Evolutionary conservation across 1,140 invertebrate species (phyloP).

Genomic region (Ceratitis capitata): DNA sequence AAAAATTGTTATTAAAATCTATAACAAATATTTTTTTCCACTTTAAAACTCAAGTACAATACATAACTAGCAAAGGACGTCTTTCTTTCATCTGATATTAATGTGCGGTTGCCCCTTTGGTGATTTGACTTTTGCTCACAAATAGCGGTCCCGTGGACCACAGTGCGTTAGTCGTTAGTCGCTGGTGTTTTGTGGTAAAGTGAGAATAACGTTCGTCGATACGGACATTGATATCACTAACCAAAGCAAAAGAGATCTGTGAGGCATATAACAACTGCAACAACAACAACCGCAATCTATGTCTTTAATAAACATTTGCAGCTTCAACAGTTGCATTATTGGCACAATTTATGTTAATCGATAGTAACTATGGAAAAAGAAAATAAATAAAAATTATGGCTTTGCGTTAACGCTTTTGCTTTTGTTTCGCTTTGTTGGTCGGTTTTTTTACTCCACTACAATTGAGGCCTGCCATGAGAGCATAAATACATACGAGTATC

Average conservation of each 20-base stretch:
- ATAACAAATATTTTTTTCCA: too few relatives aligned
- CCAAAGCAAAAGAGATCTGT: neutral
- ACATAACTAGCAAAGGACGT: too few relatives aligned
- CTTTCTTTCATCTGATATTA: too few relatives aligned
- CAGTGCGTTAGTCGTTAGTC: too few relatives aligned
- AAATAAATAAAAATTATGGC: neutral
- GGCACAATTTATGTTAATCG: constrained; percentile 20
- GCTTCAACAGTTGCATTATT: constrained; percentile 24
- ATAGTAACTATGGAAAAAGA: neutral
- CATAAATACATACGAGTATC: too few relatives aligned
- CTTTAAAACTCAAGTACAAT: too few relatives aligned
- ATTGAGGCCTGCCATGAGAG: too few relatives aligned
- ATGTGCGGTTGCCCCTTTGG: too few relatives aligned
- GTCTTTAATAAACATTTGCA: neutral
- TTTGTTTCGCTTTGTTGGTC: neutral
- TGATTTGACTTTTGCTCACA: too few relatives aligned
- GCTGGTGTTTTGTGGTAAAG: neutral
- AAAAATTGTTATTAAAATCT: too few relatives aligned
- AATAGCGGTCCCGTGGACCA: neutral
- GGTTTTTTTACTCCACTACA: neutral
- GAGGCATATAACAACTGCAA: neutral
- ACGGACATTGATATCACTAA: neutral
- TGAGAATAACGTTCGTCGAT: neutral
- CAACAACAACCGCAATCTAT: neutral
- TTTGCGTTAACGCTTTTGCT: neutral